These are phyloP conservation scores for Chrysemys picta DNA, from an alignment of 2,113 vertebrate species.

Conservation along the genomic window DNA sequence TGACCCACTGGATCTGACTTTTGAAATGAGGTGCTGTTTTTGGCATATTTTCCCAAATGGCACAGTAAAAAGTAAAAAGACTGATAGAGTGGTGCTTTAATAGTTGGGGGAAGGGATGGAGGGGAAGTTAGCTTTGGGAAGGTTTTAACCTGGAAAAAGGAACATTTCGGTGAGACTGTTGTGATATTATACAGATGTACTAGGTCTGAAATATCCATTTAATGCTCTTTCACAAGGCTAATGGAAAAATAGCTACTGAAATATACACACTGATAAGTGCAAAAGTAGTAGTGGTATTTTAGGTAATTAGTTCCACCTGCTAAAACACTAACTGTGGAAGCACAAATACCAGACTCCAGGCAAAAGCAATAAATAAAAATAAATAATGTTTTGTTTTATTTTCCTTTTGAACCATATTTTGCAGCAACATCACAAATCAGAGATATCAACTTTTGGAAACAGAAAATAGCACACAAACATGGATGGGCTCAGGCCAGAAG, in stretches of 20 bases:
- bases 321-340: not conserved
- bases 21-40: not conserved
- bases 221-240: not conserved
- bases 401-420: not conserved
- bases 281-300: not conserved
- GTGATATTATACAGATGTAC: not conserved
- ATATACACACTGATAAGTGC: not conserved
- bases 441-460: not conserved
- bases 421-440: not conserved
- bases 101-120: not conserved
- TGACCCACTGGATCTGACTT: not conserved
- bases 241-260: not conserved
- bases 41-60: fast-evolving
- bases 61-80: not conserved
- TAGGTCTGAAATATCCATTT: not conserved
- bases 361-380: not conserved
- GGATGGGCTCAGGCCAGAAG: not conserved
- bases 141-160: not conserved
- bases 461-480: not conserved
- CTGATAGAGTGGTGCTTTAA: not conserved
- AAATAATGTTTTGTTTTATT: not conserved
- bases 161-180: not conserved
- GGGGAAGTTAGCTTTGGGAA: not conserved
- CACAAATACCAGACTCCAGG: not conserved
- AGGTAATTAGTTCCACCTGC: not conserved